These are phyloP conservation scores for Carcinoscorpius rotundicauda DNA, from an alignment of 1,140 invertebrate species.

Conservation along the genomic window DNA sequence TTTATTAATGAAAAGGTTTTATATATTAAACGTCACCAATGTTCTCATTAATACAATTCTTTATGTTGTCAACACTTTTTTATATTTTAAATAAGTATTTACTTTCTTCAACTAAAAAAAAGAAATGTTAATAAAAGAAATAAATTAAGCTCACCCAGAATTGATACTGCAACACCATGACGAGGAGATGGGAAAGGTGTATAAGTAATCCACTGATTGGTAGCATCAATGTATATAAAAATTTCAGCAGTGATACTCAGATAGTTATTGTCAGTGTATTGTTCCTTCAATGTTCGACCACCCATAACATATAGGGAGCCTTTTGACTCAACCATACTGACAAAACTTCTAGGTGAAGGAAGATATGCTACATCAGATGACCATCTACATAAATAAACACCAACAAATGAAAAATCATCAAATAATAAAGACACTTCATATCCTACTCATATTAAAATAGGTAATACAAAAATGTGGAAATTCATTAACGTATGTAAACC, in stretches of 20 bases:
- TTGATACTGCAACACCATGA: background rate
- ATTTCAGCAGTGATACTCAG: background rate
- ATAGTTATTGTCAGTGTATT: background rate
- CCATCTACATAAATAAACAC: constrained; percentile 2
- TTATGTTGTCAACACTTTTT: no score
- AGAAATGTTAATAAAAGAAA: no score
- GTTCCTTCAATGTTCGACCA: background rate
- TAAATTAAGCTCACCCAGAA: background rate
- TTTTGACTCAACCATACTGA: background rate
- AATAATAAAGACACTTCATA: background rate
- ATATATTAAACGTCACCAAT: no score
- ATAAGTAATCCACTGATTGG: background rate
- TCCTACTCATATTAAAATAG: background rate
- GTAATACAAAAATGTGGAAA: background rate
- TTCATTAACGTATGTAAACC: background rate
- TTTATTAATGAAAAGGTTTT: no score
- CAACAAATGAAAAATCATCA: background rate
- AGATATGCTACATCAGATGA: background rate
- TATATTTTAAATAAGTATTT: no score
- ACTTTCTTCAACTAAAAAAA: no score
- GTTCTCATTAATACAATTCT: no score
- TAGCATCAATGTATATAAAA: background rate
- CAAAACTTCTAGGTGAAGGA: constrained; percentile 5
- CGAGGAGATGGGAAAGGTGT: background rate
- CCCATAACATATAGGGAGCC: constrained; percentile 3